A percentile compares a stretch with the other conserved stretches of the same genome.
Evolutionary conservation across 2,888 invertebrate genomes (phyloP).

Genomic region (Glyphotaelius pellucidus): DNA sequence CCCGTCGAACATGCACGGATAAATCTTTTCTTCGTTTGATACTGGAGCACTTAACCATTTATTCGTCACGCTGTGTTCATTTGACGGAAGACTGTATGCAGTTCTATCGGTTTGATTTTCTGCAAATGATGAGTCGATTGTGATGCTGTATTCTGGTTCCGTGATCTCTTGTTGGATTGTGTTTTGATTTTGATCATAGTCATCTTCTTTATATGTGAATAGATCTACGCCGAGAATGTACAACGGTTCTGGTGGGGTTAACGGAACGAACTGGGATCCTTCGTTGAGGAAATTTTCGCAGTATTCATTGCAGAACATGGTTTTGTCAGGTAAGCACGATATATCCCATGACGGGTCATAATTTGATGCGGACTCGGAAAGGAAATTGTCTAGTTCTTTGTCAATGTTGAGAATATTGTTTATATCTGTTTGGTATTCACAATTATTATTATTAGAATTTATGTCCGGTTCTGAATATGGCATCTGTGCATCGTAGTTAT

Average conservation of each 20-base stretch:
- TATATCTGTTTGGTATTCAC: constrained; percentile 29
- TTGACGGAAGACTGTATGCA: constrained; percentile 15
- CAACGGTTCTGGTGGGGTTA: constrained; percentile 59
- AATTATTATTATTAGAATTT: constrained; percentile 6
- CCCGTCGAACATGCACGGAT: constrained; percentile 82
- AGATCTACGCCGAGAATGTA: constrained; percentile 65
- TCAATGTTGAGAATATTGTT: constrained; percentile 59
- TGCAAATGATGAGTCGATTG: constrained; percentile 53
- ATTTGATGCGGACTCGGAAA: constrained; percentile 54
- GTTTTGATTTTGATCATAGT: background rate
- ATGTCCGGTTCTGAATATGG: constrained; percentile 26
- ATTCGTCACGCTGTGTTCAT: constrained; percentile 16
- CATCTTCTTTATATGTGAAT: constrained; percentile 54
- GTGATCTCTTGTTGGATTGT: background rate
- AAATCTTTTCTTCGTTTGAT: constrained; percentile 77
- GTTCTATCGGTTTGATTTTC: constrained; percentile 14
- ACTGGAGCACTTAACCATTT: background rate
- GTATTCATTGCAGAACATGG: constrained; percentile 77
- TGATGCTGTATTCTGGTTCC: constrained; percentile 33
- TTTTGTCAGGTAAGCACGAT: constrained; percentile 75
- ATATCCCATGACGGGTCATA: constrained; percentile 68
- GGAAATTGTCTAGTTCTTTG: constrained; percentile 60
- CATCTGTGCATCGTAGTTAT: constrained; percentile 24
- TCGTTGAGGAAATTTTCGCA: constrained; percentile 70
- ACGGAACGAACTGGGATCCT: constrained; percentile 69